Evolutionary conservation across 2,797 vertebrate genomes (phyloP).

Genomic region (Enteromius argenteus): DNA sequence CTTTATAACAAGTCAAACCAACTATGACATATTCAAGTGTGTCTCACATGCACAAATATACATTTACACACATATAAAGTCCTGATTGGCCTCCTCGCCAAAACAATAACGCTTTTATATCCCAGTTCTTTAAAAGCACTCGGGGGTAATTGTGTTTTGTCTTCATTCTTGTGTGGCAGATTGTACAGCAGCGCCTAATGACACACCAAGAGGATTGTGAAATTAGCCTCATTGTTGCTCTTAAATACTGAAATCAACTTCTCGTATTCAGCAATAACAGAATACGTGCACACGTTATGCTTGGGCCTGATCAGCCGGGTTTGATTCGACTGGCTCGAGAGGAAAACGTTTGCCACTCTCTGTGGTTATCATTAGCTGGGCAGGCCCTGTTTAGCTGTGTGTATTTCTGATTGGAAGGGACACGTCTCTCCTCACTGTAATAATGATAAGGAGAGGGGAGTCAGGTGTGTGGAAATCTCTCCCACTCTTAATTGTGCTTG

Average conservation of each 20-base stretch:
- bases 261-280: conserved; percentile 54
- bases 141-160: conserved; percentile 59
- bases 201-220: conserved; percentile 56
- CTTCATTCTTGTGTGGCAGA: conserved; percentile 52
- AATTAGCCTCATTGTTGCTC: conserved; percentile 62
- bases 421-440: conserved; percentile 37
- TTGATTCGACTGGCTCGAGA: conserved; percentile 26
- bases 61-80: conserved; percentile 36
- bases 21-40: background rate
- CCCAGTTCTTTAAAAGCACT: conserved; percentile 43
- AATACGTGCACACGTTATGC: conserved; percentile 5
- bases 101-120: conserved; percentile 51
- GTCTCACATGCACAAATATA: conserved; percentile 14
- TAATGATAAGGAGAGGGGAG: conserved; percentile 55
- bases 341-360: conserved; percentile 25
- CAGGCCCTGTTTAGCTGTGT: conserved; percentile 67
- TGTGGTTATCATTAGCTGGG: conserved; percentile 42
- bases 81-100: conserved; percentile 44
- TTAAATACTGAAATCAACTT: conserved; percentile 61
- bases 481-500: conserved; percentile 62
- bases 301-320: background rate
- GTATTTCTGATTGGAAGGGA: conserved; percentile 64
- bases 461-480: conserved; percentile 63
- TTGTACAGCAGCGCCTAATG: conserved; percentile 58
- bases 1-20: conserved; percentile 9